Conservation (phyloP, 2,888 invertebrate genomes). For the Drosophila meridionalis region DNA sequence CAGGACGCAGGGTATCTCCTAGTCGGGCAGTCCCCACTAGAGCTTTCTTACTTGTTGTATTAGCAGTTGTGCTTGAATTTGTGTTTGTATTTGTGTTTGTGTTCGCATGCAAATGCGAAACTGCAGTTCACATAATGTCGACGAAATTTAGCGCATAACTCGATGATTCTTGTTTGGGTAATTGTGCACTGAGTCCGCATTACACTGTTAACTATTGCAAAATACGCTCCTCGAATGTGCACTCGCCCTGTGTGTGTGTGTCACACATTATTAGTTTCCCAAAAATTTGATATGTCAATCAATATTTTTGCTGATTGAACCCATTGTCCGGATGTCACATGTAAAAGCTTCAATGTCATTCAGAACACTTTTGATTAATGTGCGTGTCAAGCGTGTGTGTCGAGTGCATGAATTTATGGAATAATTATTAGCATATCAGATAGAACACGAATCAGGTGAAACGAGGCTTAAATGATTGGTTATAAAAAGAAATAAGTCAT, state of each 20-base stretch:
- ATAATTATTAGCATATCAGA: conserved; percentile 33
- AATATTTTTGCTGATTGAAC: conserved; percentile 64
- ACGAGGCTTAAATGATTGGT: neutral
- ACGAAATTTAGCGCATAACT: conserved; percentile 47
- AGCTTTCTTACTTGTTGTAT: neutral
- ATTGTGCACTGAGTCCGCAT: conserved; percentile 22
- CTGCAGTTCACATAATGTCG: conserved; percentile 32
- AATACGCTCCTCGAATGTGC: conserved; percentile 54
- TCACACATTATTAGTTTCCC: conserved; percentile 23
- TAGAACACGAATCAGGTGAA: neutral
- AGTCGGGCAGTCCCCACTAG: too few relatives aligned
- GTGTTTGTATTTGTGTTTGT: conserved; percentile 8
- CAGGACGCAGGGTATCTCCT: too few relatives aligned
- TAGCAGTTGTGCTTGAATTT: conserved; percentile 7
- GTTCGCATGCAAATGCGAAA: conserved; percentile 40
- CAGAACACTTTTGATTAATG: conserved; percentile 46
- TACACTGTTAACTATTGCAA: conserved; percentile 18
- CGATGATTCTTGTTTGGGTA: conserved; percentile 43
- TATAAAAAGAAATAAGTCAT: neutral
- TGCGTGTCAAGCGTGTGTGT: conserved; percentile 1
- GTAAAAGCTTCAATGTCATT: conserved; percentile 27
- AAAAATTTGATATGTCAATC: conserved; percentile 68
- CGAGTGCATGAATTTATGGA: neutral
- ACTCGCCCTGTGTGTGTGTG: conserved; percentile 39
- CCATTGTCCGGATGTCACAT: conserved; percentile 44